Percentiles rank a stretch among this genome's conserved stretches.
Conservation (phyloP, 1,140 invertebrate genomes). For the Hermetia illucens region DNA sequence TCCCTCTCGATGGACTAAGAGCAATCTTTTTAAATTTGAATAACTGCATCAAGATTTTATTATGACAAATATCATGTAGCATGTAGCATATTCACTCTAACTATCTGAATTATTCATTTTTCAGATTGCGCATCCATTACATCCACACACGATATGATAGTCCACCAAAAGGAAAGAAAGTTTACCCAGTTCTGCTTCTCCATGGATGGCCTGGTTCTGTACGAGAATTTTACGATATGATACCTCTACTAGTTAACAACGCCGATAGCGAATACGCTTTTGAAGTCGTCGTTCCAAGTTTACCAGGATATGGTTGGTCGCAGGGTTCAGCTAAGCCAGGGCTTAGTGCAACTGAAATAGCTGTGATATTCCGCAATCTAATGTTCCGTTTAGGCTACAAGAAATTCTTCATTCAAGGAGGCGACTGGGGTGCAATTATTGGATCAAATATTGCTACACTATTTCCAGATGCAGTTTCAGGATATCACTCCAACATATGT, state of each 20-base stretch:
- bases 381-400: conserved; percentile 65
- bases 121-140: conserved; percentile 59
- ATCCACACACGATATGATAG: conserved; percentile 43
- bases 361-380: conserved; percentile 62
- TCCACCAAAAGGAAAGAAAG: conserved; percentile 32
- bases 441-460: conserved; percentile 42
- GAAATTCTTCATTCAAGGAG: conserved; percentile 67
- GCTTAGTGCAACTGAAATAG: conserved; percentile 44
- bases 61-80: too few species aligned
- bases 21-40: too few species aligned
- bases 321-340: conserved; percentile 47
- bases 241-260: conserved; percentile 48
- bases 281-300: conserved; percentile 63
- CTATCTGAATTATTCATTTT: too few species aligned
- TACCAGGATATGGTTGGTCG: conserved; percentile 79
- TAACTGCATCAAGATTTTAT: too few species aligned
- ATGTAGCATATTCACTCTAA: too few species aligned
- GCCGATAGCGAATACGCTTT: conserved; percentile 50
- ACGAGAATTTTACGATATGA: conserved; percentile 70
- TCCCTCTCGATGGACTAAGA: too few species aligned
- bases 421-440: conserved; percentile 65
- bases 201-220: conserved; percentile 89
- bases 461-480: conserved; percentile 50
- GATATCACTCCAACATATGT: conserved; percentile 50
- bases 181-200: conserved; percentile 57